Evolutionary conservation across 2,797 vertebrate species (phyloP).

Genomic region (Poecilia picta): DNA sequence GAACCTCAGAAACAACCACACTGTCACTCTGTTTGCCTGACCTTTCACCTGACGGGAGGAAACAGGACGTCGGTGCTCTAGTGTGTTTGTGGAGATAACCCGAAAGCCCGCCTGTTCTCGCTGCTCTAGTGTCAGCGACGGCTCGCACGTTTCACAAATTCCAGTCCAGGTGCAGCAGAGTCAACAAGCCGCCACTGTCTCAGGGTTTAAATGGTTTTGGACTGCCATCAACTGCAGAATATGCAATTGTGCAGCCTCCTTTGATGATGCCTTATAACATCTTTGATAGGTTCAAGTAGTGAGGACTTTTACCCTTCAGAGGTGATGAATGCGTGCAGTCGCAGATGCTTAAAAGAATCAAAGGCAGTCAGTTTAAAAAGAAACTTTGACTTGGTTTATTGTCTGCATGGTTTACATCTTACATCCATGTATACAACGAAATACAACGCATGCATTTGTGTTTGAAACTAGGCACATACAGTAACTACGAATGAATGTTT

Average conservation of each 20-base stretch:
- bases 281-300: slow-evolving; percentile 61
- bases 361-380: slow-evolving; percentile 17
- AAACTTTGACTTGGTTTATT: slow-evolving; percentile 54
- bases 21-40: slow-evolving; percentile 79
- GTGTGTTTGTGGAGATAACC: slow-evolving; percentile 80
- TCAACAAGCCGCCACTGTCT: slow-evolving; percentile 11
- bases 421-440: slow-evolving; percentile 4
- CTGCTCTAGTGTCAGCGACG: slow-evolving; percentile 53
- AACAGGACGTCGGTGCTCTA: slow-evolving; percentile 76
- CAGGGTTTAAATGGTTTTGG: slow-evolving; percentile 25
- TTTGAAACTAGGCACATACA: slow-evolving; percentile 15
- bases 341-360: slow-evolving; percentile 45
- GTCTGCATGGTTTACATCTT: slow-evolving; percentile 34
- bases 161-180: slow-evolving; percentile 57
- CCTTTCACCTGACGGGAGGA: slow-evolving; percentile 79
- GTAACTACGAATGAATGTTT: neutral
- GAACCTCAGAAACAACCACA: slow-evolving; percentile 63
- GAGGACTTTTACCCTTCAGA: slow-evolving; percentile 11
- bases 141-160: slow-evolving; percentile 37
- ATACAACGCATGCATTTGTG: neutral
- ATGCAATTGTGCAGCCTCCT: slow-evolving; percentile 13
- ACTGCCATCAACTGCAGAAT: slow-evolving; percentile 24
- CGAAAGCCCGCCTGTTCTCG: slow-evolving; percentile 39
- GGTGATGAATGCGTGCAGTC: slow-evolving; percentile 30
- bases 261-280: slow-evolving; percentile 74